Evolutionary conservation across 2,113 vertebrate species (phyloP), one percentile per base, ranked within the genome.

Genomic region (Marcusenius ussheri): DNA sequence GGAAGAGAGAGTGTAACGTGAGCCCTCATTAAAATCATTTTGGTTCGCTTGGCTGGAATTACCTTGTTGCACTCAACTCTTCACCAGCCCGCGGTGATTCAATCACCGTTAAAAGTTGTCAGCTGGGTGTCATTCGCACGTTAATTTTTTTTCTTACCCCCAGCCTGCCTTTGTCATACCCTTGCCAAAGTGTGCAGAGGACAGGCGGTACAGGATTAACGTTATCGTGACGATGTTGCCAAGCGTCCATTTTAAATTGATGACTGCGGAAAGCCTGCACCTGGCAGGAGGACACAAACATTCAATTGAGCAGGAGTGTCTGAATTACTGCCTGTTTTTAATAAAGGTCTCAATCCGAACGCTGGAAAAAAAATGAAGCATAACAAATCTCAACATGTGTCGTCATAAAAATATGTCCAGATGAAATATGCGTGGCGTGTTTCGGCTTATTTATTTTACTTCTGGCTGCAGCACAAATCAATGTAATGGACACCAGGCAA

Each of bases 1-100:
- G 47, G n/a, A 53, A 45, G 87, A 27, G 15, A 21, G 51, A 88
- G 24, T 80, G 19, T 47, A 19, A 58, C n/a, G 17, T 17, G 10
- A 84, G 35, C 10, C 50, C 50, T 90, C 90, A 89, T 90, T 90
- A 90, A 90, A 90, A 90, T 84, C 87, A 89, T 88, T 83, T 88
- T 84, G 53, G 90, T 89, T 90, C 50, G 83, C 87, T 90, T 88
- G 70, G 74, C 90, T 58, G 74, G 47, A 46, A 46, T 58, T 53
- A 42, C 49, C 21, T 83, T 45, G 83, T 80, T 83, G 49, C 35
- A 66, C 53, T 35, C 50, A 66, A 42, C 74, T 9, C 17, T 49
- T 74, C 13, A 27, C 74, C 58, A 77, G 39, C 51, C 77, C 50
- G 87, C 42, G 21, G 58, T 21, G 66, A 89, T 90, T 88, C 66